phyloP scores from a whole-genome alignment of 2,797 vertebrate genomes.

The Galagoides demidoff region DNA sequence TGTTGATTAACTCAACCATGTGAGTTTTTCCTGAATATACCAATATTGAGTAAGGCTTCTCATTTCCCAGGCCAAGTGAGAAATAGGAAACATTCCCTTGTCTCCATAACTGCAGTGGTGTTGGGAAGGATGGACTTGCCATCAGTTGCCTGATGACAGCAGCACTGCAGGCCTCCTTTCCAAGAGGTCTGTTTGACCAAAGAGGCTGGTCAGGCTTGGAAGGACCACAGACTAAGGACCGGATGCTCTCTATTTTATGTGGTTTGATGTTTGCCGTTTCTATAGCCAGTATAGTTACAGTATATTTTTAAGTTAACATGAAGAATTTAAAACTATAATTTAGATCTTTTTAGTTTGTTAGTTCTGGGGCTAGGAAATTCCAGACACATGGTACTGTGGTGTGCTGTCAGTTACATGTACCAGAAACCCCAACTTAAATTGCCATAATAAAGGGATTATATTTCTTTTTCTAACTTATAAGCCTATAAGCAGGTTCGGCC shows the following conservation, averaged over 20 bases:
- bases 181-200: neutral
- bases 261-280: neutral
- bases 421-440: slow-evolving; percentile 5
- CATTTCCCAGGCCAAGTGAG: neutral
- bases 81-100: neutral
- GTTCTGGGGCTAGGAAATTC: neutral
- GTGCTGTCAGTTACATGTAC: neutral
- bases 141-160: too few relatives aligned
- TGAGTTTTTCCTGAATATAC: neutral
- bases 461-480: neutral
- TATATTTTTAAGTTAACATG: neutral
- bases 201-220: neutral
- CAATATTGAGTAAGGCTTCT: neutral
- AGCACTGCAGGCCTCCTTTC: neutral
- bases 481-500: neutral
- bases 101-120: neutral
- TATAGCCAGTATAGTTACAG: neutral
- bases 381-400: neutral
- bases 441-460: neutral
- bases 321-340: neutral
- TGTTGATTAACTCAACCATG: neutral
- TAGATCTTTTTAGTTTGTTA: neutral
- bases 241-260: neutral
- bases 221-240: neutral
- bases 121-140: neutral